These are phyloP conservation scores for Apeira syringaria DNA, from an alignment of 2,888 invertebrate species.

Conservation along the genomic window DNA sequence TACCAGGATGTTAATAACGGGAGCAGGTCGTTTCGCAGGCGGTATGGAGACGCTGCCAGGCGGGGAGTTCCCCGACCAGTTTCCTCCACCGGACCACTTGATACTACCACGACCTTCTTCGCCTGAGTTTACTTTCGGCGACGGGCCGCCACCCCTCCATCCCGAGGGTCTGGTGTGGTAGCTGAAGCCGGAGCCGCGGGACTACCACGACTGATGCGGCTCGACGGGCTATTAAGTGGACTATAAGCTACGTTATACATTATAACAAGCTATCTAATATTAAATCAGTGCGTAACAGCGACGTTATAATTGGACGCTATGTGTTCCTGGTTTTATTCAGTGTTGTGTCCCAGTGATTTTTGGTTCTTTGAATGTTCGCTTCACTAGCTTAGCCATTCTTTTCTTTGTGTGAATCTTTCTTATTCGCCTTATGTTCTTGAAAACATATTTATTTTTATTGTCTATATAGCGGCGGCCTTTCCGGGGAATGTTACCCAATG, in stretches of 20 bases:
- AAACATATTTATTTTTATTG: neutral
- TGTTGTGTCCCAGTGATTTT: conserved; percentile 10
- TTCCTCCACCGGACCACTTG: conserved; percentile 86
- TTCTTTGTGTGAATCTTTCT: neutral
- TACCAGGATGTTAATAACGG: conserved; percentile 68
- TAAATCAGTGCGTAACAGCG: conserved; percentile 25
- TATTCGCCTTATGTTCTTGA: conserved; percentile 8
- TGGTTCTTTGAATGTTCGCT: neutral
- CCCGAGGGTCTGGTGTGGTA: conserved; percentile 82
- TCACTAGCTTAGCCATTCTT: neutral
- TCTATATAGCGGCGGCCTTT: no score
- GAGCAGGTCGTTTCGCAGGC: conserved; percentile 91
- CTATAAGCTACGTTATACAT: conserved; percentile 41
- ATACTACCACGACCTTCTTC: conserved; percentile 89
- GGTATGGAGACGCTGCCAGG: conserved; percentile 84
- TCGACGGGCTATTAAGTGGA: conserved; percentile 76
- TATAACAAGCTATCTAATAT: conserved; percentile 23
- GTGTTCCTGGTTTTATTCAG: conserved; percentile 40
- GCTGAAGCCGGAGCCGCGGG: conserved; percentile 84
- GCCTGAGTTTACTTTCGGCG: conserved; percentile 87
- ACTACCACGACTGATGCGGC: conserved; percentile 84
- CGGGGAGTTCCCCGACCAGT: conserved; percentile 79
- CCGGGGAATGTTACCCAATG: no score
- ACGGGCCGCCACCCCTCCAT: conserved; percentile 76
- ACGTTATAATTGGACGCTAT: conserved; percentile 24